Percentiles rank a stretch among this genome's conserved stretches.
These are phyloP conservation scores for Iphiclides podalirius DNA, from an alignment of 2,888 invertebrate species.

Conservation along the genomic window DNA sequence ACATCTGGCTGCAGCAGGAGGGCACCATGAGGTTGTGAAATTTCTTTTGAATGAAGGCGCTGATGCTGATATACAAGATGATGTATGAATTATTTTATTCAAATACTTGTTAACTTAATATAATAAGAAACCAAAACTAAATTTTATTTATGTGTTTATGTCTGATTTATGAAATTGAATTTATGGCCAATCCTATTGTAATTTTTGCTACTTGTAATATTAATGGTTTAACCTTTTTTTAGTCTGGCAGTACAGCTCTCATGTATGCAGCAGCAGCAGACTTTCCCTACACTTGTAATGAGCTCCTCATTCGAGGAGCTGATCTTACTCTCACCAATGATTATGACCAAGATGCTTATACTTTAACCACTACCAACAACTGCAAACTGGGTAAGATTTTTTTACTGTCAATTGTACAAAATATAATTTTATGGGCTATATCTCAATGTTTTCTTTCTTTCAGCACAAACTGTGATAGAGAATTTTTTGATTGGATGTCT, in stretches of 20 bases:
- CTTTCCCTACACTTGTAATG: conserved; percentile 93
- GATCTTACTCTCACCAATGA: conserved; percentile 90
- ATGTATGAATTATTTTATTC: conserved; percentile 82
- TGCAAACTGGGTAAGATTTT: conserved; percentile 69
- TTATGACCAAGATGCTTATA: conserved; percentile 91
- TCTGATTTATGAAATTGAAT: no score
- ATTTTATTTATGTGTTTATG: no score
- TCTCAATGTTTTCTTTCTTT: conserved; percentile 45
- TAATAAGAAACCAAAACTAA: no score
- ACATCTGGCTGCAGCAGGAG: conserved; percentile 90
- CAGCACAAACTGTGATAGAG: conserved; percentile 89
- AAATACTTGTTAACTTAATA: no score
- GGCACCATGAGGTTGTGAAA: conserved; percentile 93
- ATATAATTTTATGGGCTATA: background rate
- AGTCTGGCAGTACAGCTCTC: conserved; percentile 93
- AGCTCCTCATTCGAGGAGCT: conserved; percentile 89
- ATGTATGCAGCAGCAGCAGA: conserved; percentile 96
- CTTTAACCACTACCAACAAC: conserved; percentile 84
- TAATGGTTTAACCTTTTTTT: no score
- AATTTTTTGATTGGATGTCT: conserved; percentile 83
- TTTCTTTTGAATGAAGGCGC: conserved; percentile 88
- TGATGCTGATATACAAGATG: conserved; percentile 89
- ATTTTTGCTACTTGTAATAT: no score
- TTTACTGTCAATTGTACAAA: background rate
- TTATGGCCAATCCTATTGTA: no score